Base-by-base conservation (phyloP, 64 coral and sea anemone species). In the Stichodactyla helianthus region DNA sequence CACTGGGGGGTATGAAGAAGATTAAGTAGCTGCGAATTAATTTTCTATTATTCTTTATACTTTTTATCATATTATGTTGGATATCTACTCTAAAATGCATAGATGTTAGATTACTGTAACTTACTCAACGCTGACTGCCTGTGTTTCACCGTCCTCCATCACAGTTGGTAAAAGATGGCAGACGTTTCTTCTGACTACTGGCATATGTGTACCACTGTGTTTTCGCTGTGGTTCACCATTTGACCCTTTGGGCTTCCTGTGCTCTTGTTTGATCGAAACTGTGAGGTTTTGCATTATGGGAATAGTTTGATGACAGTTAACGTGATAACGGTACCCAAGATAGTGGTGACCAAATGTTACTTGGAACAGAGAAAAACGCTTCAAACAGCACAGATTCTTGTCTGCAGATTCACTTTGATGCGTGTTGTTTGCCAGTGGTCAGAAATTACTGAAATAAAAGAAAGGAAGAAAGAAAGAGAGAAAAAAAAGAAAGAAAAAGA, bases 151-250 rank as follows among this genome's bases (percentile, higher is more conserved):
- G n/a, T 81, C 51, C 52, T 81, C 78, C 20, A 22, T 52, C 26
- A 81, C 8, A 74, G 68, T 28, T 15, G 78, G 78, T 15, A 81
- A 18, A 5, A 81, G 14, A 22, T 81, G 20, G 19, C 78, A 81
- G 20, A 81, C 52, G 8, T 81, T 81, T 81, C 78, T 52, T 81
- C 78, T 81, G 15, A 19, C n/a, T 28, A 81, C 78, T 52, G 78
- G 31, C 51, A 81, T 6, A 22, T 20, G 78, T 8, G 78, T 7
- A 81, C 77, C 31, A 79, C 77, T 79, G 19, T 74, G 68, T 74
- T 74, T 74, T 74, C 68, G 25, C 65, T 70, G 65, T 25, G 65
- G 5, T 19, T 74, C 68, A 74, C 68, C 25, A 14, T 23, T 31
- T 10, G 25, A 23, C 25, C 68, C 68, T 74, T 74, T 74, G 68